Conservation (phyloP, 2,113 vertebrate genomes). For the Clarias magur region DNA sequence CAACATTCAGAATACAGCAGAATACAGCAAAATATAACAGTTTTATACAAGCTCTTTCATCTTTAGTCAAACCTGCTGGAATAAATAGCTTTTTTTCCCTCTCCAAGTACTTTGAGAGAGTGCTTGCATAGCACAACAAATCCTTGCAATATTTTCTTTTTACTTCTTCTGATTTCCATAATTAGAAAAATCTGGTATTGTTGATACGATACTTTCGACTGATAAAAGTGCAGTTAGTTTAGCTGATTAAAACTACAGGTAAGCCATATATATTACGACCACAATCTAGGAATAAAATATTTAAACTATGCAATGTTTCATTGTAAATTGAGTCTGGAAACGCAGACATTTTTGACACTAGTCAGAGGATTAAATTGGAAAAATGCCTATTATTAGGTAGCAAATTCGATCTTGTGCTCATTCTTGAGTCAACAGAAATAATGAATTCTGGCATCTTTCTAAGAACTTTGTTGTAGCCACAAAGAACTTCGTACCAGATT, state of each 20-base stretch:
- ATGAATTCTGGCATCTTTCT: background rate
- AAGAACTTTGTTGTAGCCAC: background rate
- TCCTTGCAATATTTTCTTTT: background rate
- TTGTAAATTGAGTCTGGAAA: background rate
- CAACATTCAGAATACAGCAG: too few relatives aligned
- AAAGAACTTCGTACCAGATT: background rate
- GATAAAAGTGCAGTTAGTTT: background rate
- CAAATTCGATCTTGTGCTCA: background rate
- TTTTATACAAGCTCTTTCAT: slow-evolving; percentile 2
- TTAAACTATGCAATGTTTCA: background rate
- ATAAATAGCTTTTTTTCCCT: background rate
- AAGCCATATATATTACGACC: background rate
- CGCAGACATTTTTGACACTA: background rate
- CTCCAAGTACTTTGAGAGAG: background rate
- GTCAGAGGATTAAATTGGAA: background rate
- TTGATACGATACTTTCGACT: background rate
- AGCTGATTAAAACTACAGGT: too few relatives aligned
- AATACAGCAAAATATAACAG: background rate
- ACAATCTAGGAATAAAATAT: background rate
- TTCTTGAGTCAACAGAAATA: background rate
- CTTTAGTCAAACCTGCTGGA: slow-evolving; percentile 2
- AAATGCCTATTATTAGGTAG: background rate
- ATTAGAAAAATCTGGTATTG: background rate
- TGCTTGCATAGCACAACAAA: background rate
- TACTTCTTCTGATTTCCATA: background rate